Evolutionary conservation across 2,113 vertebrate genomes (phyloP).

Genomic region (Cyanistes caeruleus): DNA sequence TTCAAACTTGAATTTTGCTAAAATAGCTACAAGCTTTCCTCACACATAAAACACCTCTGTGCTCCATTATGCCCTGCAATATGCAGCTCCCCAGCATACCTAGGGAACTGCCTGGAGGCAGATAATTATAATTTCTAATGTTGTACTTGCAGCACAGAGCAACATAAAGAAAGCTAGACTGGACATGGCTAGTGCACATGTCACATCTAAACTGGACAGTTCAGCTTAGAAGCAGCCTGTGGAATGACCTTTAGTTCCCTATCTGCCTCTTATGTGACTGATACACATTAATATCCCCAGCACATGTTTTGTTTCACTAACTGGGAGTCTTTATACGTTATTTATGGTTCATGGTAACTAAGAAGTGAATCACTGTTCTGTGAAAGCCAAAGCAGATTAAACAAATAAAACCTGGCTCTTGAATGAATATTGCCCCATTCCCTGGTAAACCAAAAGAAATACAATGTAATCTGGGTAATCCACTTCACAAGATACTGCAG

Average conservation of each 20-base stretch:
- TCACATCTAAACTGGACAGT: background rate
- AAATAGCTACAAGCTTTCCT: conserved; percentile 8
- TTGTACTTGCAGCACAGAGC: background rate
- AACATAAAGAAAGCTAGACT: background rate
- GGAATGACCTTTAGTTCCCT: background rate
- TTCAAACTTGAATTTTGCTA: conserved; percentile 8
- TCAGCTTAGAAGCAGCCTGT: background rate
- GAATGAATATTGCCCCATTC: background rate
- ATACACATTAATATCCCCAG: background rate
- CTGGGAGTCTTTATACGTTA: background rate
- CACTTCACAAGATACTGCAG: background rate
- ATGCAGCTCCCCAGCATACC: background rate
- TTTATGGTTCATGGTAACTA: background rate
- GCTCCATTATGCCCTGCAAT: background rate
- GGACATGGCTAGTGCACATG: background rate
- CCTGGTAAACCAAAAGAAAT: background rate
- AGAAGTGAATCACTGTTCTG: background rate
- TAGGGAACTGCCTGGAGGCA: background rate
- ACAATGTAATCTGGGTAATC: background rate
- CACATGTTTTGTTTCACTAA: background rate
- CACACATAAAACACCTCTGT: background rate
- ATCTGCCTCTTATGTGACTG: background rate
- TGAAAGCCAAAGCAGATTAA: background rate
- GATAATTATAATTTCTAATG: conserved; percentile 32
- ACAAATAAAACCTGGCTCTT: background rate